These are phyloP conservation scores for Henricia sp. DNA, from an alignment of 53 echinoderm and acorn worm species.

Conservation along the genomic window DNA sequence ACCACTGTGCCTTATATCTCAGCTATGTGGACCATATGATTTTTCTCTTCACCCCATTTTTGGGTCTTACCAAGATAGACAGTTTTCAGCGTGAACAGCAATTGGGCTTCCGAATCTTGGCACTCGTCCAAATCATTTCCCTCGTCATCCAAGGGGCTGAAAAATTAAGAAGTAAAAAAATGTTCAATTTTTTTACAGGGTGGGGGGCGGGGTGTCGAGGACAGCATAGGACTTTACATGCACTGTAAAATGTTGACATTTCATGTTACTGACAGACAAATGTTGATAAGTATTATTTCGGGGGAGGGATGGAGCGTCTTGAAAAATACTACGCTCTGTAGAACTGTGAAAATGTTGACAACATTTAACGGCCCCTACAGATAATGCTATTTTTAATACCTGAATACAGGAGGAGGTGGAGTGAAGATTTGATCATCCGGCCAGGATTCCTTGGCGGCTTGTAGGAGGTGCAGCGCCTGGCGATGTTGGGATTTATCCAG, in stretches of 20 bases:
- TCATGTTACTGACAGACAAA: too few relatives aligned
- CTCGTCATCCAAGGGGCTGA: constrained; percentile 61
- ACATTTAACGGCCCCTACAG: too few relatives aligned
- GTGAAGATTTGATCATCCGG: constrained; percentile 76
- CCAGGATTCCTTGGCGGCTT: constrained; percentile 77
- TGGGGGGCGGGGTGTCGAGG: not conserved
- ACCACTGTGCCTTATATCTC: too few relatives aligned
- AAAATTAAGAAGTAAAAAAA: not conserved
- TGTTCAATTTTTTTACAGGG: not conserved
- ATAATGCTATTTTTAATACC: too few relatives aligned
- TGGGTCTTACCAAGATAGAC: constrained; percentile 83
- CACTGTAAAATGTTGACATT: too few relatives aligned
- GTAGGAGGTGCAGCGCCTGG: constrained; percentile 72
- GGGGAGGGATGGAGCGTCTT: too few relatives aligned
- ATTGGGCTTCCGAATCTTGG: constrained; percentile 26
- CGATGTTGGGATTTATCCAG: constrained; percentile 77
- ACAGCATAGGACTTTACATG: too few relatives aligned
- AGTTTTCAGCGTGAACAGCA: constrained; percentile 70
- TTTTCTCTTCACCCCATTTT: not conserved
- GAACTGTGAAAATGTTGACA: not conserved
- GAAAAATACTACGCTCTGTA: too few relatives aligned
- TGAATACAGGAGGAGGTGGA: constrained; percentile 19
- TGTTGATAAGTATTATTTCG: too few relatives aligned
- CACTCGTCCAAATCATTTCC: constrained; percentile 46
- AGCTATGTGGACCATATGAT: not conserved